Base-by-base conservation (phyloP, 2,888 invertebrate species). In the Flexamia atlantica region DNA sequence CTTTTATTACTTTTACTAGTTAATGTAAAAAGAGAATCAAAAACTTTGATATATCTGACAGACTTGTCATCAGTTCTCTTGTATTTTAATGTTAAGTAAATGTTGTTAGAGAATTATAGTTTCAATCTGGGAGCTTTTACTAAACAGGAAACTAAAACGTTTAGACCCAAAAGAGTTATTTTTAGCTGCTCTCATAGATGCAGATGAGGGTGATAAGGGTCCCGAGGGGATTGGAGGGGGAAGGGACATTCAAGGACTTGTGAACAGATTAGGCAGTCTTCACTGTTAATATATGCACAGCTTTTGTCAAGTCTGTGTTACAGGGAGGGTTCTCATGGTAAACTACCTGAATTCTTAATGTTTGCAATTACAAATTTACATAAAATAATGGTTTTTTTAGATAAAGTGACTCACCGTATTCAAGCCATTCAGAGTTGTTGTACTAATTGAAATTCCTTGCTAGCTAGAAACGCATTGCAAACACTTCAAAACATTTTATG, bases 121-220 rank as follows among this genome's bases (percentile, higher is more conserved):
- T 46, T 17, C 46, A 46, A 46, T 3, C 46, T 12, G 12, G 46
- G 17, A 46, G 46, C 46, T 46, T 2, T 17, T 17, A 46, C 46
- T 40, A 17, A 17, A 46, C 17, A 36, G 36, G 36, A 36, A 36
- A 9, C 36, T 36, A 36, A n/a, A n/a, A 36, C 36, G 36, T 4
- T 36, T 36, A 36, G 36, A 36, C 36, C 46, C 46, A 17, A 46
- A 46, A 64, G 64, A 30, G 64, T 64, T 64, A 64, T 64, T 64
- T 64, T 64, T 64, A 30, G 64, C 64, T 9, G 28, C 64, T 64
- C 64, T 64, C 30, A 30, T 28, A 64, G 30, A 64, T 64, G 64
- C 64, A 64, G 64, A 64, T 64, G 64, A 64, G 64, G 64, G 64
- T 30, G 64, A 64, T 64, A 30, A 64, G 64, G 14, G 53, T 2